phyloP scores from a whole-genome alignment of 2,888 invertebrate species.

The Scaptomyza parva region DNA sequence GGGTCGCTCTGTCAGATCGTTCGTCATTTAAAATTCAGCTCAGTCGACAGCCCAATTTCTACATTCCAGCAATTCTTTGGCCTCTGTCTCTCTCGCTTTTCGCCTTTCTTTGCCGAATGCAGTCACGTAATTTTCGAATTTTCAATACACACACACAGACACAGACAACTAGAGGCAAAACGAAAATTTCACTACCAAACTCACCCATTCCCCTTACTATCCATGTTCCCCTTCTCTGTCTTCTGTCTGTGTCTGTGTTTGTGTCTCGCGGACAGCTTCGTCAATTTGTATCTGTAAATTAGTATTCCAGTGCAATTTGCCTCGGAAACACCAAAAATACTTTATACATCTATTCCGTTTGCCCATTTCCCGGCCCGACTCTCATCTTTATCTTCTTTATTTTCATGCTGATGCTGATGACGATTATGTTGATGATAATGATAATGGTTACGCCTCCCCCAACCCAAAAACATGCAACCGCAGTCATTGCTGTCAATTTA shows the following conservation, averaged over 20 bases:
- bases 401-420: conserved; percentile 33
- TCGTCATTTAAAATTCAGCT: conserved; percentile 77
- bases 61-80: conserved; percentile 75
- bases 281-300: conserved; percentile 80
- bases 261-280: conserved; percentile 53
- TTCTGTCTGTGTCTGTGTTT: no score
- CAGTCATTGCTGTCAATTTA: conserved; percentile 48
- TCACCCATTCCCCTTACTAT: not conserved
- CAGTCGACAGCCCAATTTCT: conserved; percentile 75
- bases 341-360: conserved; percentile 62
- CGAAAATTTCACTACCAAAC: conserved; percentile 60
- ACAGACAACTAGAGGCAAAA: conserved; percentile 33
- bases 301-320: conserved; percentile 80
- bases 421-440: conserved; percentile 18
- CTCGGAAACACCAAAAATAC: conserved; percentile 65
- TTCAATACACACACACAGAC: conserved; percentile 66
- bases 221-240: not conserved
- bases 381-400: conserved; percentile 14
- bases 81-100: not conserved
- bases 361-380: conserved; percentile 18
- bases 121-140: conserved; percentile 80
- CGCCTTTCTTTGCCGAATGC: conserved; percentile 73
- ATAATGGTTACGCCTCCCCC: conserved; percentile 23
- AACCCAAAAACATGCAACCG: conserved; percentile 23
- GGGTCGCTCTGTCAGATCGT: conserved; percentile 14